Conservation (phyloP, 2,113 vertebrate species). For the Odocoileus virginianus region DNA sequence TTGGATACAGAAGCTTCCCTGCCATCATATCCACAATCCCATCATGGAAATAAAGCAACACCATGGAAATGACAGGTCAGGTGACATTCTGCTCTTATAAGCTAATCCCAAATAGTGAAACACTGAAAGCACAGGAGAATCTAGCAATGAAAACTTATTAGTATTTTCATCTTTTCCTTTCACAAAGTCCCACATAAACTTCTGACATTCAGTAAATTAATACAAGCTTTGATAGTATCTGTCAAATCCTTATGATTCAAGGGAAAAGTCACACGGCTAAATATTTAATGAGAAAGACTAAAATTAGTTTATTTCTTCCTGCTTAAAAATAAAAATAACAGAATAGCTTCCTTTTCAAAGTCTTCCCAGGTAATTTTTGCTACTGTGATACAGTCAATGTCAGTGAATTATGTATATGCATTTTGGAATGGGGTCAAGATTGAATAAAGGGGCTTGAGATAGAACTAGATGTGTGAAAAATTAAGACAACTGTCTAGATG, state of each 20-base stretch:
- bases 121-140: neutral
- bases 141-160: neutral
- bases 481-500: neutral
- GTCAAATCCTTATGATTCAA: neutral
- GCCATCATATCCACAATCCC: neutral
- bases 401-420: neutral
- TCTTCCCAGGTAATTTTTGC: neutral
- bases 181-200: neutral
- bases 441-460: neutral
- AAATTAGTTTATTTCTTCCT: neutral
- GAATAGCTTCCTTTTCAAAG: neutral
- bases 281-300: neutral
- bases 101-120: neutral
- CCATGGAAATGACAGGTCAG: neutral
- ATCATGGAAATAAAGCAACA: neutral
- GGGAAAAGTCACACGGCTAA: neutral
- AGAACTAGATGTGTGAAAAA: neutral
- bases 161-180: neutral
- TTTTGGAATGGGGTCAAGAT: neutral
- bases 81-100: neutral
- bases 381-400: neutral
- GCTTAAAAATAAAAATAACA: neutral
- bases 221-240: neutral
- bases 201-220: neutral
- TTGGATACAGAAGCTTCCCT: neutral